Conservation (phyloP, 2,888 invertebrate genomes). For the Diarsia brunnea region DNA sequence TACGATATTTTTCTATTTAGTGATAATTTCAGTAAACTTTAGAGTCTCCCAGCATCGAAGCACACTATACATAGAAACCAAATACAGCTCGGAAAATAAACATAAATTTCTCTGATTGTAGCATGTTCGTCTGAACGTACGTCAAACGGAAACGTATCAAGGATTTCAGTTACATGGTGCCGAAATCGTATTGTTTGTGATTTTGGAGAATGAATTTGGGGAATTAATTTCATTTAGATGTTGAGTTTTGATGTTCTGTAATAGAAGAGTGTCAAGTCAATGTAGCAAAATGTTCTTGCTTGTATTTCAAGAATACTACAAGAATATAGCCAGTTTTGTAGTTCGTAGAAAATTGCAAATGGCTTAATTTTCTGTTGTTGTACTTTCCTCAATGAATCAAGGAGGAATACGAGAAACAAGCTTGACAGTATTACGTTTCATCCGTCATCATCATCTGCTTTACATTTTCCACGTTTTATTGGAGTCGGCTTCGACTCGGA, state of each 20-base stretch:
- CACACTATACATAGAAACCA: not conserved
- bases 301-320: not conserved
- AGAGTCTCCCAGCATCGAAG: not conserved
- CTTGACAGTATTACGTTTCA: no score
- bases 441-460: no score
- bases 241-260: not conserved
- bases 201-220: slow-evolving; percentile 26
- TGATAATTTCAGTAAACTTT: not conserved
- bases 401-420: no score
- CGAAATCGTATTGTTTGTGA: slow-evolving; percentile 6
- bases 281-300: not conserved
- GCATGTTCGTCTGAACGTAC: slow-evolving; percentile 21
- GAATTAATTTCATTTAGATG: slow-evolving; percentile 1
- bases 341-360: no score
- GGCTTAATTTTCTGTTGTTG: no score
- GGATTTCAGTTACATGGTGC: slow-evolving; percentile 17
- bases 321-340: not conserved
- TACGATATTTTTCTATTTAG: not conserved
- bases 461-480: no score
- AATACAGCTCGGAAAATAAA: slow-evolving; percentile 5
- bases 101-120: slow-evolving; percentile 20
- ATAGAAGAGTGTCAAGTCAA: not conserved
- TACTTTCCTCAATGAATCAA: no score
- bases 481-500: no score
- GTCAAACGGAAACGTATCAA: slow-evolving; percentile 41